A percentile compares a stretch with the other conserved stretches of the same genome.
phyloP scores from a whole-genome alignment of 2,113 vertebrate species.

The Heteronetta atricapilla region DNA sequence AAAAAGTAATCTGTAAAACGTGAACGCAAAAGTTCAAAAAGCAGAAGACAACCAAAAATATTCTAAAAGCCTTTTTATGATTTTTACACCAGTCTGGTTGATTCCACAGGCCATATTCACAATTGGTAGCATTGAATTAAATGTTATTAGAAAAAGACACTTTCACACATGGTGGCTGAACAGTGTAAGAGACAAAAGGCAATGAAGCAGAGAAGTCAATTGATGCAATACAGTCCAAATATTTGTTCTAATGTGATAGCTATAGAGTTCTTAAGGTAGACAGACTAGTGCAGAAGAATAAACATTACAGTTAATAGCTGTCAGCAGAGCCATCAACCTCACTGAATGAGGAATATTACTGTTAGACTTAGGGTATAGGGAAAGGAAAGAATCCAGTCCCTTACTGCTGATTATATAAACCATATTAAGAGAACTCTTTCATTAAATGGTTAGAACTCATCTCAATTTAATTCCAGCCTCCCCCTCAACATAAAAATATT shows the following conservation, averaged over 20 bases:
- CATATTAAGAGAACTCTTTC: not conserved
- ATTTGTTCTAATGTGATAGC: not conserved
- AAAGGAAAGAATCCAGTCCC: not conserved
- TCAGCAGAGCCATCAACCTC: not conserved
- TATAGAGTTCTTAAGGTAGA: not conserved
- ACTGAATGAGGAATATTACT: not conserved
- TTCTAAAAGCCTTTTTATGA: not conserved
- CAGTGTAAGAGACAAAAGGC: not conserved
- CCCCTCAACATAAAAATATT: not conserved
- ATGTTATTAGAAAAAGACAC: not conserved
- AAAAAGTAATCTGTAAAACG: not conserved
- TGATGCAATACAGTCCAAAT: not conserved
- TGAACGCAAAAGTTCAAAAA: not conserved
- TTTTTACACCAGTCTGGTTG: not conserved
- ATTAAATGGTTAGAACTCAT: not conserved
- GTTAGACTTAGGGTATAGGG: not conserved
- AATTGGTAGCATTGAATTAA: not conserved
- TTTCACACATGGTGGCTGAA: not conserved
- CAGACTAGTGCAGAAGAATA: not conserved
- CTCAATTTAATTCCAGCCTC: not conserved
- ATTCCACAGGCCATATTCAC: not conserved
- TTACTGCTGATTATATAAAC: not conserved
- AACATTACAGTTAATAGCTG: not conserved
- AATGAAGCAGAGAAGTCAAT: not conserved
- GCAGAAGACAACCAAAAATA: not conserved